These are phyloP conservation scores for Agrotis ipsilon DNA, from an alignment of 2,888 invertebrate genomes.

Conservation along the genomic window DNA sequence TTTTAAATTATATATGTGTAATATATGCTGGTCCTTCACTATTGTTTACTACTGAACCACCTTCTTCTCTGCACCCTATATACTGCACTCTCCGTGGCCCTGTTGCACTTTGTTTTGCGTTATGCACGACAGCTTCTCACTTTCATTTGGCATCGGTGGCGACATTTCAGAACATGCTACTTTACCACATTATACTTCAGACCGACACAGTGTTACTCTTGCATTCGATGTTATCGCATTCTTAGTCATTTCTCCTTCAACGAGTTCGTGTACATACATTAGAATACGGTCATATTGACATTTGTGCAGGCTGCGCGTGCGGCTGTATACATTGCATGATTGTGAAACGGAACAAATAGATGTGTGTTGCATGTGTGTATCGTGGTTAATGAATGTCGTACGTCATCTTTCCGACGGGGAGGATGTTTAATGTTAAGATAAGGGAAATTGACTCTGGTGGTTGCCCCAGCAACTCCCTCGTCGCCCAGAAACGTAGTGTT, in stretches of 20 bases:
- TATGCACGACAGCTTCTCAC: constrained; percentile 84
- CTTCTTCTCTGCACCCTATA: constrained; percentile 68
- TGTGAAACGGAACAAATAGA: constrained; percentile 86
- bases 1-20: constrained; percentile 61
- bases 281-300: constrained; percentile 74
- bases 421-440: constrained; percentile 88
- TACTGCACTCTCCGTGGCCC: constrained; percentile 83
- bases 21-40: constrained; percentile 65
- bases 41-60: constrained; percentile 67
- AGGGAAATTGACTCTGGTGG: constrained; percentile 90
- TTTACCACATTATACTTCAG: constrained; percentile 81
- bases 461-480: constrained; percentile 81
- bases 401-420: constrained; percentile 87
- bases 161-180: constrained; percentile 77
- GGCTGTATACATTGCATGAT: constrained; percentile 86
- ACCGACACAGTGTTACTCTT: constrained; percentile 82
- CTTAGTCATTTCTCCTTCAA: constrained; percentile 77
- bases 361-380: constrained; percentile 91
- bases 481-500: constrained; percentile 86
- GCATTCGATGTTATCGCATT: constrained; percentile 85
- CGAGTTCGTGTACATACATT: constrained; percentile 80
- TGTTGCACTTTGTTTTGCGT: constrained; percentile 82
- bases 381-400: constrained; percentile 88
- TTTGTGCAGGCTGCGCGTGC: constrained; percentile 72
- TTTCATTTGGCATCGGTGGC: constrained; percentile 77